Evolutionary conservation across 1,140 invertebrate genomes (phyloP).

Genomic region (Drosophila arawakana): DNA sequence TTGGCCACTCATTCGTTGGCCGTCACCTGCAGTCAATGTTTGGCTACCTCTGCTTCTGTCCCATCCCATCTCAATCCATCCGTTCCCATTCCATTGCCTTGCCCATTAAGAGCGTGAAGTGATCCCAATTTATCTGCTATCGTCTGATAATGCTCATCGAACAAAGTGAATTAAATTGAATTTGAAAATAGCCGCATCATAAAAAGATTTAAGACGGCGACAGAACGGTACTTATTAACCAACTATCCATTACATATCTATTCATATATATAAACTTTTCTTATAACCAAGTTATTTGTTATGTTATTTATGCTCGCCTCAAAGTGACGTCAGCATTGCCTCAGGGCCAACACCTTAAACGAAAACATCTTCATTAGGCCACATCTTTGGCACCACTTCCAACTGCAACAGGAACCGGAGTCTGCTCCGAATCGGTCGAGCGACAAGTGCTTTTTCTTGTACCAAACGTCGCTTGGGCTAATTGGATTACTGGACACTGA

Average conservation of each 20-base stretch:
- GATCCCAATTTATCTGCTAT: constrained; percentile 84
- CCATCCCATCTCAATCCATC: background rate
- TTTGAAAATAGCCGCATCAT: constrained; percentile 63
- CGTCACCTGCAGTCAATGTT: constrained; percentile 13
- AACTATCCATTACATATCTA: constrained; percentile 26
- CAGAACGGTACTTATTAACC: constrained; percentile 17
- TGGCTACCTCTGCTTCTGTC: constrained; percentile 10
- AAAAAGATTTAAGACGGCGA: constrained; percentile 15
- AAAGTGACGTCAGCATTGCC: constrained; percentile 59
- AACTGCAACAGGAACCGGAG: background rate
- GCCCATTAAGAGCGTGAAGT: constrained; percentile 84
- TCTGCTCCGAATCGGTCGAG: constrained; percentile 7
- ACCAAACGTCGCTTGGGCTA: constrained; percentile 76
- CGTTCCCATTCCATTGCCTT: constrained; percentile 7
- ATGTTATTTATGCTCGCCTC: constrained; percentile 71
- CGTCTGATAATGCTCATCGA: constrained; percentile 84
- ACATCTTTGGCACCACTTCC: constrained; percentile 32
- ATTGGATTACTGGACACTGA: constrained; percentile 66
- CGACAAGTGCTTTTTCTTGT: constrained; percentile 82
- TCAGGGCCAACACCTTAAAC: constrained; percentile 37
- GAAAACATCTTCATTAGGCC: constrained; percentile 78
- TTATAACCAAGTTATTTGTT: constrained; percentile 55
- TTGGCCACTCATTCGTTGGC: constrained; percentile 73
- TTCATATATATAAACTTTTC: constrained; percentile 11
- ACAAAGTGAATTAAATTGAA: constrained; percentile 85